Conservation (phyloP, 2,888 invertebrate species). For the Lapara coniferarum region DNA sequence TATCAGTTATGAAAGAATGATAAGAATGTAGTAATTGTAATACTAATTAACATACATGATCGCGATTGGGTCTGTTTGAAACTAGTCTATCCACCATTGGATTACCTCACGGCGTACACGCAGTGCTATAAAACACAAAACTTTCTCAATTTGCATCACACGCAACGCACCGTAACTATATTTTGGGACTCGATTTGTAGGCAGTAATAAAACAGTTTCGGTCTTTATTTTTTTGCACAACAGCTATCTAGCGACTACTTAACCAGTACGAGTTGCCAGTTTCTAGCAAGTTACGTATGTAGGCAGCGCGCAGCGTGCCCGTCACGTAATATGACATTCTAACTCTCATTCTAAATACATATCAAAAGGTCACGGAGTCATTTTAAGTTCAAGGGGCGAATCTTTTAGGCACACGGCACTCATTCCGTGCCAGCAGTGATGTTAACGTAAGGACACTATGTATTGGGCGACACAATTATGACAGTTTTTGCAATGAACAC, state of each 20-base stretch:
- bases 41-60: not conserved
- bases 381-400: constrained; percentile 53
- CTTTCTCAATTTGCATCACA: constrained; percentile 16
- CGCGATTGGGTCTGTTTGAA: not conserved
- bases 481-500: constrained; percentile 10
- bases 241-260: constrained; percentile 14
- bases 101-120: constrained; percentile 8
- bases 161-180: constrained; percentile 18
- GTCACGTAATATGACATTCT: constrained; percentile 45
- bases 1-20: constrained; percentile 6
- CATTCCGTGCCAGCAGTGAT: not conserved
- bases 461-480: constrained; percentile 8
- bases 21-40: not conserved
- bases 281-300: constrained; percentile 41
- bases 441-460: not conserved
- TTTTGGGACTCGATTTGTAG: constrained; percentile 20
- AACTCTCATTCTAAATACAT: constrained; percentile 41
- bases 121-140: constrained; percentile 4
- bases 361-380: constrained; percentile 43
- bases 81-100: constrained; percentile 1
- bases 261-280: constrained; percentile 30
- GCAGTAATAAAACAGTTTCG: constrained; percentile 19
- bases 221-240: constrained; percentile 26
- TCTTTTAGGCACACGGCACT: constrained; percentile 22
- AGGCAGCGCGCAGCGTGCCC: constrained; percentile 29